A percentile compares a stretch with the other conserved stretches of the same genome.
phyloP scores from a whole-genome alignment of 2,888 invertebrate genomes.

The Melanotus villosus region DNA sequence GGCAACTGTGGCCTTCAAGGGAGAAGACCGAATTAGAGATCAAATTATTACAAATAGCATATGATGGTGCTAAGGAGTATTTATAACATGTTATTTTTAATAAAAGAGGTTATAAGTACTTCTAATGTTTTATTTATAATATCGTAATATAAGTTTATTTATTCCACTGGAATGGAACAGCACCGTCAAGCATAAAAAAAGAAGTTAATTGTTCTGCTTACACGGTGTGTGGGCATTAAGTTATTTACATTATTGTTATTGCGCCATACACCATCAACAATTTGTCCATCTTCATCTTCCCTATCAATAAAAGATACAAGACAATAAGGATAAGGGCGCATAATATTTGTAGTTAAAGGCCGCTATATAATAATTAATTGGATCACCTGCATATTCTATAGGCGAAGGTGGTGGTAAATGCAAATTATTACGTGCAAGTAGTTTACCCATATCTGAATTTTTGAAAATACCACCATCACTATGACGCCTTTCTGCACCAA shows the following conservation, averaged over 20 bases:
- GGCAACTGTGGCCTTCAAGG: too few relatives aligned
- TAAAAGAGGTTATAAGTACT: too few relatives aligned
- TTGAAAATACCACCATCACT: constrained; percentile 22
- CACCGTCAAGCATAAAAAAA: neutral
- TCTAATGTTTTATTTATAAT: too few relatives aligned
- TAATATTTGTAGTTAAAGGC: too few relatives aligned
- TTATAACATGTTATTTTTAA: too few relatives aligned
- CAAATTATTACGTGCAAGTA: neutral
- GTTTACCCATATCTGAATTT: constrained; percentile 6
- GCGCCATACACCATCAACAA: neutral
- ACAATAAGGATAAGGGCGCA: too few relatives aligned
- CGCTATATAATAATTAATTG: too few relatives aligned
- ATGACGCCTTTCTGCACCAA: constrained; percentile 8
- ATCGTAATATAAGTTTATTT: too few relatives aligned
- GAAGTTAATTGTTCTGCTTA: neutral
- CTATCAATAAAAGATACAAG: neutral
- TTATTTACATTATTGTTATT: neutral
- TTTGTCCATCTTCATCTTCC: neutral
- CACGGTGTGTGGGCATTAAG: neutral
- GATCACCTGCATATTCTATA: too few relatives aligned
- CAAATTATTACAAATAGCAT: too few relatives aligned
- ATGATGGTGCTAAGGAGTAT: too few relatives aligned
- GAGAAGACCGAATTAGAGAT: too few relatives aligned
- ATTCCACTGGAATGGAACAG: neutral
- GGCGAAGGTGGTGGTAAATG: constrained; percentile 5